phyloP scores from a whole-genome alignment of 2,797 vertebrate genomes.

The Rhadinocentrus ornatus region DNA sequence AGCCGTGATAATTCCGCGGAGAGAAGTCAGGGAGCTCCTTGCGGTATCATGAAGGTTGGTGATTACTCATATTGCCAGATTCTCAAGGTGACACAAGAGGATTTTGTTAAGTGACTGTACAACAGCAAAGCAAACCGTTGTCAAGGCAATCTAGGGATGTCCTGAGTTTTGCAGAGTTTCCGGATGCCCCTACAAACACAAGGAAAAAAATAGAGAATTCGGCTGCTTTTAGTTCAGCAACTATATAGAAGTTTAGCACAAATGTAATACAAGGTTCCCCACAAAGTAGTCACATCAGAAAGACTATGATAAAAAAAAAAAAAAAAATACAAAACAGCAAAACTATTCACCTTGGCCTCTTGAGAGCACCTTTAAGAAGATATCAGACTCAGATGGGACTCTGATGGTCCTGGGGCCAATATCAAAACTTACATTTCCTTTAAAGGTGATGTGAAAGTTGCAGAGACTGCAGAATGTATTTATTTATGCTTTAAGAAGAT shows the following conservation, averaged over 20 bases:
- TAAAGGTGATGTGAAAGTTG: background rate
- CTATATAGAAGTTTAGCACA: slow-evolving; percentile 21
- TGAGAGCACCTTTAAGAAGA: background rate
- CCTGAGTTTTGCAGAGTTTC: slow-evolving; percentile 1
- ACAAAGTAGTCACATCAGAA: background rate
- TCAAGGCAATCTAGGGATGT: background rate
- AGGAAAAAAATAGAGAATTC: slow-evolving; percentile 15
- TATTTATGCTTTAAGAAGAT: background rate
- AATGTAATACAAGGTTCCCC: background rate
- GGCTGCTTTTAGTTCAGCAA: slow-evolving; percentile 12
- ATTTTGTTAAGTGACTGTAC: slow-evolving; percentile 1
- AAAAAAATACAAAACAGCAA: too few species aligned
- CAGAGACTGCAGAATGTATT: background rate
- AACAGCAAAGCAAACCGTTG: background rate
- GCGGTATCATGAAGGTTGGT: slow-evolving; percentile 89
- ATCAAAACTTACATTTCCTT: background rate
- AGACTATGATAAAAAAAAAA: too few species aligned
- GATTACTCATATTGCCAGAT: slow-evolving; percentile 10
- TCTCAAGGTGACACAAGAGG: slow-evolving; percentile 71
- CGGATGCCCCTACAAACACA: background rate
- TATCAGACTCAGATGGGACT: background rate
- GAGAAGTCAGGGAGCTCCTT: slow-evolving; percentile 79
- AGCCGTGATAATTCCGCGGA: slow-evolving; percentile 83
- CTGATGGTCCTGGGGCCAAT: background rate
- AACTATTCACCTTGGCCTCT: background rate